Percentiles rank a stretch among this genome's conserved stretches.
Conservation (phyloP, 2,888 invertebrate genomes). For the Troides oblongomaculatus region DNA sequence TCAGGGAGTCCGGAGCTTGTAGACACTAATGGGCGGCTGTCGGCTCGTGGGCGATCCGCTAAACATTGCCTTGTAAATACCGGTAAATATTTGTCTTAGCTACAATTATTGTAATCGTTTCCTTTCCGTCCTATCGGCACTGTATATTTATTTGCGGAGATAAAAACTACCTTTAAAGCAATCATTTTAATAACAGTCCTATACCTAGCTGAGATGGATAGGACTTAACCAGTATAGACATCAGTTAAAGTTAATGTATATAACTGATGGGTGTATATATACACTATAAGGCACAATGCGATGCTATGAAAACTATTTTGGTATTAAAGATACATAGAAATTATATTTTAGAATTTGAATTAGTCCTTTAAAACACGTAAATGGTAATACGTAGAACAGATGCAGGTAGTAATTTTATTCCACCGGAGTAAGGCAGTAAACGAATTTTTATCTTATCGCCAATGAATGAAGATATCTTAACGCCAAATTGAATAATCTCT, state of each 20-base stretch:
- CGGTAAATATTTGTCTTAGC: constrained; percentile 73
- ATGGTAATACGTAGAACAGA: neutral
- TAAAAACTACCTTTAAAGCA: neutral
- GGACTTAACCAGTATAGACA: neutral
- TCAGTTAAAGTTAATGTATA: too few species aligned
- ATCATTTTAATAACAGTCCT: constrained; percentile 1
- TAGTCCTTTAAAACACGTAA: neutral
- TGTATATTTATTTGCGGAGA: constrained; percentile 5
- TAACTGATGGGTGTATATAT: too few species aligned
- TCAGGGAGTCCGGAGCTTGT: constrained; percentile 50
- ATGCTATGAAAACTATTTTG: neutral
- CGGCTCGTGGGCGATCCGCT: constrained; percentile 67
- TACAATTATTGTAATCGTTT: constrained; percentile 64
- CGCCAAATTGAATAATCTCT: constrained; percentile 1
- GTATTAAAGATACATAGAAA: neutral
- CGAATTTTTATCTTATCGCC: neutral
- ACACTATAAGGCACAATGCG: neutral
- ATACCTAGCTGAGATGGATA: neutral
- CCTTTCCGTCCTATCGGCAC: constrained; percentile 13
- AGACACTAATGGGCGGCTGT: constrained; percentile 62
- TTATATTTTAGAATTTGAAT: neutral
- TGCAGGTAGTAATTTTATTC: neutral
- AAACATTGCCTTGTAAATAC: constrained; percentile 66
- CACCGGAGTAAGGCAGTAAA: neutral
- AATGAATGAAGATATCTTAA: constrained; percentile 1